Base-by-base conservation (phyloP, 2,113 vertebrate species). In the Sylvicapra grimmia region DNA sequence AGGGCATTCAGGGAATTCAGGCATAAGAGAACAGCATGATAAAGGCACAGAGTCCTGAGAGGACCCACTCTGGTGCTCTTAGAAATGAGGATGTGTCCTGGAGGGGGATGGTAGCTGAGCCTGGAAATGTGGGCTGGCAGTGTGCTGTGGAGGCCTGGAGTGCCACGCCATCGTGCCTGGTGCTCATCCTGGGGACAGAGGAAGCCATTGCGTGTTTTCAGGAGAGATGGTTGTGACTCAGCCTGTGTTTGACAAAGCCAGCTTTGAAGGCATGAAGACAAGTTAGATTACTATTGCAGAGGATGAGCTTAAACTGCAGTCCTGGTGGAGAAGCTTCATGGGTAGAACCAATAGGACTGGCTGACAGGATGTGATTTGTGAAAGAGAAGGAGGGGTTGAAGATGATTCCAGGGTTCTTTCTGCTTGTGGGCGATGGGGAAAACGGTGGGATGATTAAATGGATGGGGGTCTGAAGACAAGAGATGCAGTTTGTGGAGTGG, bases 401-500 rank as follows among this genome's bases (percentile, higher is more conserved):
- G 87, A 59, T 59, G 83, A 72, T 89, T 40, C 92, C 58, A 94
- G 75, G 72, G 29, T 95, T 88, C 68, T 40, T 75, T 40, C 40
- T 13, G 25, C 54, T 86, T 27, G 58, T 86, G 44, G 3, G 51
- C 21, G 18, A 16, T 21, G 44, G 93, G 29, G 54, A 86, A 59
- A 93, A 58, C 33, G 40, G 27, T 49, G 58, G 63, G 61, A 47
- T 63, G 63, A 3, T 86, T 82, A 23, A 84, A 61, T 14, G 44
- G 63, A 51, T 83, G n/a, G 79, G 65, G 75, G 93, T 49, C 75
- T 96, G 33, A 68, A 94, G 77, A 93, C 85, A 27, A 92, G 91
- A 94, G 94, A 80, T 92, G 94, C 95, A 89, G 93, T 93, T 94
- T 77, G 40, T 15, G 87, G 86, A 83, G 63, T 53, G 25, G 85